Conservation (phyloP, 2,113 vertebrate species). For the Dasyprocta punctata region DNA sequence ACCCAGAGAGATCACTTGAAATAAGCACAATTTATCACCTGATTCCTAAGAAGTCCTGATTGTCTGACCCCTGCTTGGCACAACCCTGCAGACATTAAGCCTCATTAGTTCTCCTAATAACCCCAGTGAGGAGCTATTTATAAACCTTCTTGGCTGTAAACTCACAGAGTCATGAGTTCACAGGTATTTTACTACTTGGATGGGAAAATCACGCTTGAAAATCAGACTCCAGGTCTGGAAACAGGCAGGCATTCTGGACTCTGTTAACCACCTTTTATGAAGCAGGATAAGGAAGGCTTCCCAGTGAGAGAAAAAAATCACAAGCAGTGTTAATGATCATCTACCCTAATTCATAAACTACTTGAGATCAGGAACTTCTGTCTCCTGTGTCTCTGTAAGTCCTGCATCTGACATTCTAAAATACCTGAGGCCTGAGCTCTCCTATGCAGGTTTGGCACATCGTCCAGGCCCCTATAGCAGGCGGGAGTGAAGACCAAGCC, state of each 20-base stretch:
- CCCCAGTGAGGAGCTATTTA: constrained; percentile 33
- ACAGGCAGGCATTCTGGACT: not conserved
- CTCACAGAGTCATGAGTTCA: not conserved
- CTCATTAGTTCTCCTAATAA: constrained; percentile 39
- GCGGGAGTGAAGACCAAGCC: not conserved
- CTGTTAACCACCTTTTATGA: not conserved
- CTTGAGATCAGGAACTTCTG: not conserved
- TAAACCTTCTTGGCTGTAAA: not conserved
- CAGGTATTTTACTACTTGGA: not conserved
- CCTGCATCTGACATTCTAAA: not conserved
- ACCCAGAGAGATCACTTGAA: not conserved
- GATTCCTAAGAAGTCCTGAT: not conserved
- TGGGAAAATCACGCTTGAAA: not conserved
- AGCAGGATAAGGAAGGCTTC: not conserved
- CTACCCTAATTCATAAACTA: not conserved
- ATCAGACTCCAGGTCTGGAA: not conserved
- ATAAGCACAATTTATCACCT: not conserved
- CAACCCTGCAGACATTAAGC: constrained; percentile 9
- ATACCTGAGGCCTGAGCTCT: not conserved
- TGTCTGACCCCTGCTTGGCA: not conserved
- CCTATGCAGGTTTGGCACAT: not conserved
- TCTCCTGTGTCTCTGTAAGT: not conserved
- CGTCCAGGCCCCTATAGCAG: not conserved
- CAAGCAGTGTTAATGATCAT: not conserved
- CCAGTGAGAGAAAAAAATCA: not conserved